These are phyloP conservation scores for Leucophenga varia DNA, from an alignment of 1,140 invertebrate species.

Conservation along the genomic window DNA sequence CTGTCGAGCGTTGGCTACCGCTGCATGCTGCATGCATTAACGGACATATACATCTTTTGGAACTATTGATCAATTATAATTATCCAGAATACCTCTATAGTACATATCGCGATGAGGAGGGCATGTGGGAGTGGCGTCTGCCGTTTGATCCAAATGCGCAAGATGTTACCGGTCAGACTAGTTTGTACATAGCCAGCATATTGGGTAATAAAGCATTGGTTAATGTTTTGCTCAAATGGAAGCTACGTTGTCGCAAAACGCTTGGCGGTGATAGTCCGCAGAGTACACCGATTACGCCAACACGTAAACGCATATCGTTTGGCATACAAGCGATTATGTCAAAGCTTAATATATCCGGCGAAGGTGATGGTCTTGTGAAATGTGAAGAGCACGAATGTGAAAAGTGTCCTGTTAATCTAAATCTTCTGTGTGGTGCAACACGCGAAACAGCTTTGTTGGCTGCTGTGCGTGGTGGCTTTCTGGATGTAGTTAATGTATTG, in stretches of 20 bases:
- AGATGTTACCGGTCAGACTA: constrained; percentile 86
- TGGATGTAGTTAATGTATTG: constrained; percentile 72
- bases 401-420: constrained; percentile 72
- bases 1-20: constrained; percentile 89
- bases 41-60: constrained; percentile 75
- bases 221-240: constrained; percentile 75
- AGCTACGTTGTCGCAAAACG: constrained; percentile 66
- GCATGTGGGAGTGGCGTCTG: constrained; percentile 80
- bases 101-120: constrained; percentile 69
- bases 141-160: constrained; percentile 88
- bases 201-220: constrained; percentile 81
- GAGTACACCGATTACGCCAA: constrained; percentile 56
- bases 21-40: constrained; percentile 90
- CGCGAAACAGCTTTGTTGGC: constrained; percentile 76
- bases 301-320: constrained; percentile 75
- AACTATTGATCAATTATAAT: constrained; percentile 76
- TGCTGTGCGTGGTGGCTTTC: constrained; percentile 75
- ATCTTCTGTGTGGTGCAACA: constrained; percentile 68
- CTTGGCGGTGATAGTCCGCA: constrained; percentile 39
- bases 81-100: constrained; percentile 75
- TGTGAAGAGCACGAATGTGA: constrained; percentile 58
- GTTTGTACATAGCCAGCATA: constrained; percentile 84
- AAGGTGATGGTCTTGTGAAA: constrained; percentile 20
- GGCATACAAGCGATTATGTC: constrained; percentile 87
- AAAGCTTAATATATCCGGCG: constrained; percentile 66